Percentiles rank a stretch among this genome's conserved stretches.
Conservation (phyloP, 2,888 invertebrate species). For the Odiellus spinosus region DNA sequence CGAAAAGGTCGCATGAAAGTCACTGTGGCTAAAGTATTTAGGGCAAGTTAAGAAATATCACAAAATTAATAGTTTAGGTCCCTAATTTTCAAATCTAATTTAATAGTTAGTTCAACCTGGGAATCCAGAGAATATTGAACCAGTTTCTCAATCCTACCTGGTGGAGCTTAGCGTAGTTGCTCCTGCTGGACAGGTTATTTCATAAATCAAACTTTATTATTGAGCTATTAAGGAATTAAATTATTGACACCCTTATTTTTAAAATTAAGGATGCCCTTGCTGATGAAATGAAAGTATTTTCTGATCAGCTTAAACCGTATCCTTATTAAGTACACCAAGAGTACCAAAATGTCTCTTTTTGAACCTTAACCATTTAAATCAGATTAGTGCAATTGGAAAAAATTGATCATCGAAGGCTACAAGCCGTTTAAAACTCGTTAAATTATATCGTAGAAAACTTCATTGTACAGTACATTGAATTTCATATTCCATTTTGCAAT, state of each 20-base stretch:
- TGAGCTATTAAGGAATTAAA: not conserved
- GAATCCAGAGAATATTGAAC: constrained; percentile 45
- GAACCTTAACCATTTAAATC: too few species aligned
- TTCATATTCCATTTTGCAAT: too few species aligned
- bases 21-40: constrained; percentile 59
- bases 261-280: constrained; percentile 63
- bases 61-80: too few species aligned
- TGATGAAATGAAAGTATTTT: constrained; percentile 87
- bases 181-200: constrained; percentile 50
- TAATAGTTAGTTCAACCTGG: constrained; percentile 42
- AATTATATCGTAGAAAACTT: too few species aligned
- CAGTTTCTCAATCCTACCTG: constrained; percentile 77
- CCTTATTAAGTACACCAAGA: constrained; percentile 7
- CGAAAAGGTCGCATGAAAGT: constrained; percentile 94
- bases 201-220: not conserved
- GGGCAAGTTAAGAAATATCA: constrained; percentile 6
- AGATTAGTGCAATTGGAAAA: too few species aligned
- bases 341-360: too few species aligned
- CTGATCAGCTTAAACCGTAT: constrained; percentile 72
- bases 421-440: too few species aligned
- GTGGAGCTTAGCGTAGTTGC: constrained; percentile 83
- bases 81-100: too few species aligned
- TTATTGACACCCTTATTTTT: not conserved
- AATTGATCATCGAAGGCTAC: too few species aligned
- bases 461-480: too few species aligned